Conservation (phyloP, 2,888 invertebrate species). For the Nomada flava region DNA sequence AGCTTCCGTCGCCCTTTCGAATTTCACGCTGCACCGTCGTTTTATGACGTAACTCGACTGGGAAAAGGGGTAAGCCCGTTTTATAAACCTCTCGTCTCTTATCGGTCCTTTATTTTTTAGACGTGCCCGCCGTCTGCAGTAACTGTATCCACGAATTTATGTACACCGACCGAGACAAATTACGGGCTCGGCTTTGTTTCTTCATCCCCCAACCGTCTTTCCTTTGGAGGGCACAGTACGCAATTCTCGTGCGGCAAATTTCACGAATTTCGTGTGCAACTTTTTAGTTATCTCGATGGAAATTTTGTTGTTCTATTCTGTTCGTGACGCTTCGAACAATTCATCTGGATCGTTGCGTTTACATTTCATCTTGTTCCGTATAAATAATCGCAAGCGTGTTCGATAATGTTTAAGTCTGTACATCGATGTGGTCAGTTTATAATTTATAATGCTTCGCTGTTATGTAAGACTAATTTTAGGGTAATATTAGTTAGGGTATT, state of each 20-base stretch:
- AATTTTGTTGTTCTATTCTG: too few species aligned
- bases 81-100: conserved; percentile 24
- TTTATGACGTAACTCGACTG: conserved; percentile 25
- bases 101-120: background rate
- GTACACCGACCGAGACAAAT: background rate
- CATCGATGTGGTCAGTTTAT: too few species aligned
- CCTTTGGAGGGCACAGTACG: background rate
- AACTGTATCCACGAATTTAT: conserved; percentile 31
- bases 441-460: too few species aligned
- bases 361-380: too few species aligned
- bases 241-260: background rate
- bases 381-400: too few species aligned
- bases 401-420: too few species aligned
- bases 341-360: too few species aligned
- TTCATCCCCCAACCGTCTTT: background rate
- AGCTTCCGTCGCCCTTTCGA: conserved; percentile 24
- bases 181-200: conserved; percentile 12
- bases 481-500: too few species aligned
- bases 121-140: conserved; percentile 5
- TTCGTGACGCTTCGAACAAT: too few species aligned
- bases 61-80: conserved; percentile 22
- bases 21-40: conserved; percentile 28
- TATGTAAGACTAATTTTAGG: too few species aligned
- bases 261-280: background rate
- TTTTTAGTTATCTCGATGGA: background rate